Base-by-base conservation (phyloP, 1,140 invertebrate species). In the Maconellicoccus hirsutus region DNA sequence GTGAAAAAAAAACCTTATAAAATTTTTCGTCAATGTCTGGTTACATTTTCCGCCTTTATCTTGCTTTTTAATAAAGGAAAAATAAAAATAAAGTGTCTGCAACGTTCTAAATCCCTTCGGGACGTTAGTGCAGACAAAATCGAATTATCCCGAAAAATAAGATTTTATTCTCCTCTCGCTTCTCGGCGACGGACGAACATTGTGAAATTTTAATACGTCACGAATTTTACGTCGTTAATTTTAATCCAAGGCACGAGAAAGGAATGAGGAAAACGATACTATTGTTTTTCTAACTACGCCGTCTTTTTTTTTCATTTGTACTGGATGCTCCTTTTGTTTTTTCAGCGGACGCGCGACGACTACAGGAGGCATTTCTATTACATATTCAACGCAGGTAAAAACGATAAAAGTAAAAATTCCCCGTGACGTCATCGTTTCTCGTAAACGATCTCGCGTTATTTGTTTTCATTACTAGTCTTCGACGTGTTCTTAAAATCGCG, bases 191-290 rank as follows among this genome's bases (percentile, higher is more conserved):
- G 42, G 42, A 2, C 4, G n/a, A 52, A 14, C 42, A 52, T 52
- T 52, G 42, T 52, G 42, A 52, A 52, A 52, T 52, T 52, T 52
- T 52, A 52, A 52, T 52, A 52, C 42, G 42, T 52, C 42, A 52
- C 42, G 42, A 52, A 52, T 52, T 52, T 52, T 52, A 52, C 42
- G 42, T 52, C 42, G 42, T 52, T 52, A 52, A 52, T 52, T 52
- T 52, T 52, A 52, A 52, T 52, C 42, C 42, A 2, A 52, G 42
- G 42, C 42, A 52, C 42, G 42, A 52, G 42, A 52, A 52, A 52
- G n/a, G 42, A 52, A 52, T 52, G 42, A 19, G 12, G 42, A 52
- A 52, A 52, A 52, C 42, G 42, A 52, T 52, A 52, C 42, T 52
- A 52, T 52, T 52, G 42, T 52, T 52, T 52, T 52, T 52, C n/a